Percentiles rank a stretch among this genome's conserved stretches.
Evolutionary conservation across 2,113 vertebrate species (phyloP).

Genomic region (Microcebus jonahi): DNA sequence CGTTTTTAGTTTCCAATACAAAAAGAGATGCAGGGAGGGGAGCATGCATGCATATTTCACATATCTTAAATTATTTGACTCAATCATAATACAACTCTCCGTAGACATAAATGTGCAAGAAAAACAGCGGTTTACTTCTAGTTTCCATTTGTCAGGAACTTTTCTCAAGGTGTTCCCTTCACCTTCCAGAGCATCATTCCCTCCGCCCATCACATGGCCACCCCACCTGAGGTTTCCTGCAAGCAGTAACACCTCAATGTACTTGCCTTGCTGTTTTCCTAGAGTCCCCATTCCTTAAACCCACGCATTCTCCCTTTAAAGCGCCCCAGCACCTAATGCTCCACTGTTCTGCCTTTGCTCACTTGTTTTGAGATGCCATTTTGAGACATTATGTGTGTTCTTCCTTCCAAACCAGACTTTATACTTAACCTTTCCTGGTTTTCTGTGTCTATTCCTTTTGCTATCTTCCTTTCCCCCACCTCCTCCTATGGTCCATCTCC

Average conservation of each 20-base stretch:
- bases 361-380: not conserved
- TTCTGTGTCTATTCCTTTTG: not conserved
- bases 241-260: accelerated
- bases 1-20: not conserved
- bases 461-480: not conserved
- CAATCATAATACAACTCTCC: not conserved
- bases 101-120: not conserved
- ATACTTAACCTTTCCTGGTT: not conserved
- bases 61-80: not conserved
- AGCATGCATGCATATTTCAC: not conserved
- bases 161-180: not conserved
- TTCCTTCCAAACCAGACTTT: not conserved
- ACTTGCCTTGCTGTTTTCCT: no score
- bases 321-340: not conserved
- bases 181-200: not conserved
- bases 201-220: not conserved
- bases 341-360: not conserved
- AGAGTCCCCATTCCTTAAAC: not conserved
- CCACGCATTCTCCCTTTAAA: accelerated
- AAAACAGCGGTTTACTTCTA: not conserved
- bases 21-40: not conserved
- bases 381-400: not conserved
- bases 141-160: not conserved
- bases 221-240: not conserved
- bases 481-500: not conserved